Percentiles rank a stretch among this genome's conserved stretches.
Evolutionary conservation across 1,140 invertebrate species (phyloP).

Genomic region (Pseudomyrmex sp.): DNA sequence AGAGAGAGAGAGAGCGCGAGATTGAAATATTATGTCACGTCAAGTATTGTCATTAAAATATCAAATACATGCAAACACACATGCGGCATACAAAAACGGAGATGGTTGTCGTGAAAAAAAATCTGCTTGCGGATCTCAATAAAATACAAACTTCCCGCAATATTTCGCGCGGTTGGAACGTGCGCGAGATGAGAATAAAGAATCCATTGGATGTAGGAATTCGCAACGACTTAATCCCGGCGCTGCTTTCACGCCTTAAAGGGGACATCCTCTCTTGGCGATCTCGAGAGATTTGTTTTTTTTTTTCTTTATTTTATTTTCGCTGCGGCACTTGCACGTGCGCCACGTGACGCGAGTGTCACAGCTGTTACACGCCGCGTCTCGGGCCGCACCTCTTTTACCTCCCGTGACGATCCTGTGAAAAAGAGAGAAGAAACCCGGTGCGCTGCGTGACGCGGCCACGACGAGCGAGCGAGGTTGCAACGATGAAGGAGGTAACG

Average conservation of each 20-base stretch:
- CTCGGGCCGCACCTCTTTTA: conserved; percentile 13
- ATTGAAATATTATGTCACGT: neutral
- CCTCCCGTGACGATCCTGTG: conserved; percentile 14
- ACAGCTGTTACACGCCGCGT: conserved; percentile 75
- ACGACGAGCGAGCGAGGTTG: neutral
- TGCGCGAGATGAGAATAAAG: conserved; percentile 2
- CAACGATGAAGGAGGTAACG: conserved; percentile 44
- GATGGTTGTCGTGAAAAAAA: neutral
- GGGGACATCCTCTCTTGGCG: conserved; percentile 2
- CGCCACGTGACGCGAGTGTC: conserved; percentile 67
- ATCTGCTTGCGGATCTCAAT: neutral
- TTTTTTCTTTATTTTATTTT: conserved; percentile 28
- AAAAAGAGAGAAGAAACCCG: conserved; percentile 24
- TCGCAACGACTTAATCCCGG: conserved; percentile 25
- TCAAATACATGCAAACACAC: neutral
- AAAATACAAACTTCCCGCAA: neutral
- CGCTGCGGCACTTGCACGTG: conserved; percentile 69
- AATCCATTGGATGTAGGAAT: neutral
- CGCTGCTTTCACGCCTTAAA: conserved; percentile 45
- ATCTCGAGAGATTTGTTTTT: neutral
- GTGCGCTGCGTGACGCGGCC: conserved; percentile 19
- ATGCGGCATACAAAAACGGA: neutral
- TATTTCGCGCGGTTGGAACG: neutral
- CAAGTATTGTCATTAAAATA: neutral
- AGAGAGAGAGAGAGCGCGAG: no score